These are phyloP conservation scores for Myotis pilosus DNA, from an alignment of 2,797 vertebrate genomes.

Conservation along the genomic window DNA sequence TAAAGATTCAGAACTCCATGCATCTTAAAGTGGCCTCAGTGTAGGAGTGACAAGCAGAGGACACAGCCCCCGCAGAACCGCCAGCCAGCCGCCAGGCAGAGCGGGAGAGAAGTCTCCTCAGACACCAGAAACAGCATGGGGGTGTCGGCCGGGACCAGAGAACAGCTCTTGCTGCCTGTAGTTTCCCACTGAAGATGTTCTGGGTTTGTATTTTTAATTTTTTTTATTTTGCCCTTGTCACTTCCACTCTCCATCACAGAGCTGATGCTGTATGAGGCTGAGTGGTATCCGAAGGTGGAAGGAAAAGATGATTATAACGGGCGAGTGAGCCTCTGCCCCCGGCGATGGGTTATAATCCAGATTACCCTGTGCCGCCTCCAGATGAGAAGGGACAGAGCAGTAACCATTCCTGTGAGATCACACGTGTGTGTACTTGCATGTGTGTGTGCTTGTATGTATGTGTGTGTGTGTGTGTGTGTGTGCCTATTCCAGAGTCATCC, in stretches of 20 bases:
- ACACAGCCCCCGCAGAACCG: slow-evolving; percentile 59
- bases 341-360: slow-evolving; percentile 81
- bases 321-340: slow-evolving; percentile 75
- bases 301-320: slow-evolving; percentile 83
- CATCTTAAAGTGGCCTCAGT: slow-evolving; percentile 67
- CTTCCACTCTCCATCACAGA: slow-evolving; percentile 85
- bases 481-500: background rate
- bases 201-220: slow-evolving; percentile 46
- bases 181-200: slow-evolving; percentile 73
- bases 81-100: slow-evolving; percentile 33
- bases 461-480: background rate
- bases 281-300: slow-evolving; percentile 84
- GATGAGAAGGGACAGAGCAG: slow-evolving; percentile 34
- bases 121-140: background rate
- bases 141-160: slow-evolving; percentile 78
- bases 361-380: slow-evolving; percentile 66
- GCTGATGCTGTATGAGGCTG: slow-evolving; percentile 83
- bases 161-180: slow-evolving; percentile 65
- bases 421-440: too few species aligned
- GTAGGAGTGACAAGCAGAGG: slow-evolving; percentile 66
- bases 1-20: slow-evolving; percentile 73
- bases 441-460: background rate
- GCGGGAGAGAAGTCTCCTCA: background rate
- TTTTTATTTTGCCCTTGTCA: slow-evolving; percentile 87
- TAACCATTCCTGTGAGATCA: background rate